Evolutionary conservation across 2,113 vertebrate genomes (phyloP).

Genomic region (Ammospiza caudacuta): DNA sequence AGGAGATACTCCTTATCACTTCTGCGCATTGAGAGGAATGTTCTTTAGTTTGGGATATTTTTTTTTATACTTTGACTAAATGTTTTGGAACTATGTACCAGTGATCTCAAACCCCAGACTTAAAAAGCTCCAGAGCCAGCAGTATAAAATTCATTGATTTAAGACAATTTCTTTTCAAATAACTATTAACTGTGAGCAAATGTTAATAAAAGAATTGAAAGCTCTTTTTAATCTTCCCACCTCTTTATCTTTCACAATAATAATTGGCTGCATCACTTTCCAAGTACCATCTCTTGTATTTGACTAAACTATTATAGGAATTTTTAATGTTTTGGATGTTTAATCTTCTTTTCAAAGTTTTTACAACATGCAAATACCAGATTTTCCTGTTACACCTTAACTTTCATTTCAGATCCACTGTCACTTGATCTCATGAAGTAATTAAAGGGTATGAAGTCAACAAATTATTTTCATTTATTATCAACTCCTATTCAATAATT

Average conservation of each 20-base stretch:
- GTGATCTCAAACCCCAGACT: not conserved
- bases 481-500: not conserved
- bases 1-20: not conserved
- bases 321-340: not conserved
- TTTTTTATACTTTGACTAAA: not conserved
- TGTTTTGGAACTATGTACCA: not conserved
- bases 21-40: not conserved
- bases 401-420: not conserved
- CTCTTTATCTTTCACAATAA: not conserved
- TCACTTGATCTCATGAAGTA: not conserved
- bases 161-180: not conserved
- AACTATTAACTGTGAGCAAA: not conserved
- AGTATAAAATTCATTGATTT: not conserved
- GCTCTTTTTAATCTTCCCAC: not conserved
- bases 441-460: not conserved
- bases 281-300: not conserved
- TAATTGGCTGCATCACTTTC: not conserved
- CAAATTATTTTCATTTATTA: not conserved
- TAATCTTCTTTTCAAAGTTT: not conserved
- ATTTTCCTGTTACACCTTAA: not conserved
- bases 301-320: not conserved
- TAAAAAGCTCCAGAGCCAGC: not conserved
- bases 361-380: not conserved
- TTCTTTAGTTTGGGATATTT: fast-evolving
- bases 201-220: not conserved